phyloP scores from a whole-genome alignment of 2,797 vertebrate species.

The Merluccius polli region DNA sequence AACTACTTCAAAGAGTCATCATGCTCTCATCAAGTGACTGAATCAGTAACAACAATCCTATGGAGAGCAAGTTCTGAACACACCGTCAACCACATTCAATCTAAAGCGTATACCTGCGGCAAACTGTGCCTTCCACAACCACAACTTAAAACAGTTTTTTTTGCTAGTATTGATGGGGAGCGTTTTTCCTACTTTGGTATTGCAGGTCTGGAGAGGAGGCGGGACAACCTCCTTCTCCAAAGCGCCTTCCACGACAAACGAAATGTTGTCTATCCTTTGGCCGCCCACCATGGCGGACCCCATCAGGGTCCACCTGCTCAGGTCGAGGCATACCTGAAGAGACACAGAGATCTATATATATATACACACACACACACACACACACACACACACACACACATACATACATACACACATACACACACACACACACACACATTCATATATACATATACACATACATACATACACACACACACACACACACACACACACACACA shows the following conservation, averaged over 20 bases:
- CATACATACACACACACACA: no score
- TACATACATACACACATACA: no score
- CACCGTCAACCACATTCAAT: background rate
- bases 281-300: slow-evolving; percentile 65
- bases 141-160: background rate
- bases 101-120: background rate
- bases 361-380: no score
- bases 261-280: slow-evolving; percentile 75
- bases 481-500: no score
- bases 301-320: slow-evolving; percentile 84
- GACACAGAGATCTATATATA: background rate
- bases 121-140: background rate
- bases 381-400: no score
- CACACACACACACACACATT: background rate
- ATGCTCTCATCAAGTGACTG: background rate
- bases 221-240: slow-evolving; percentile 55
- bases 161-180: background rate
- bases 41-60: no score
- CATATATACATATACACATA: background rate
- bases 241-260: slow-evolving; percentile 88
- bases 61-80: background rate
- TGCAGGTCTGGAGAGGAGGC: slow-evolving; percentile 41
- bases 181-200: slow-evolving; percentile 72
- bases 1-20: background rate
- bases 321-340: slow-evolving; percentile 81